Evolutionary conservation across 2,113 vertebrate genomes (phyloP).

Genomic region (Ophthalmolycus amberensis): DNA sequence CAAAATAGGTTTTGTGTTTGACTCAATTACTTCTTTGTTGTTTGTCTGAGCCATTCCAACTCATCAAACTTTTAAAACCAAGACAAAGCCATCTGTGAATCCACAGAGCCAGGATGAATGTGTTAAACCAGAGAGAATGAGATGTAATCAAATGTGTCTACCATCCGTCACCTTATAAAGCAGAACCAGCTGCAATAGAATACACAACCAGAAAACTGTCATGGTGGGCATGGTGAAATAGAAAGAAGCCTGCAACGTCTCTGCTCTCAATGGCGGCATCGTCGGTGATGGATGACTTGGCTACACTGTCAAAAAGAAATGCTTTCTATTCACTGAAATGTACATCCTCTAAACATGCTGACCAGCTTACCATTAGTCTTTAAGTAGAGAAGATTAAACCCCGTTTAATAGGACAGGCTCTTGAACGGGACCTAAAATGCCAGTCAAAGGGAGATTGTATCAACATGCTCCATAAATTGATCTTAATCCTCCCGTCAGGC

Average conservation of each 20-base stretch:
- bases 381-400: conserved; percentile 43
- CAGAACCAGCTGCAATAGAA: neutral
- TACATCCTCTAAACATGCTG: conserved; percentile 16
- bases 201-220: neutral
- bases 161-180: neutral
- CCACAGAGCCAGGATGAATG: neutral
- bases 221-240: no score
- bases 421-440: conserved; percentile 28
- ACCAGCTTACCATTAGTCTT: conserved; percentile 26
- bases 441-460: conserved; percentile 59
- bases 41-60: neutral
- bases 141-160: neutral
- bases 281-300: neutral
- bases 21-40: neutral
- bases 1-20: neutral
- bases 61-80: conserved; percentile 12
- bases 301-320: neutral
- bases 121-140: neutral
- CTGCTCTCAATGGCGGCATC: neutral
- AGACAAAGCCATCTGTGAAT: neutral
- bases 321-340: neutral
- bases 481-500: conserved; percentile 68
- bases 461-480: conserved; percentile 63
- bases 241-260: neutral
- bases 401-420: conserved; percentile 41